phyloP scores from a whole-genome alignment of 1,140 invertebrate species.

The Lanistes nyassanus region DNA sequence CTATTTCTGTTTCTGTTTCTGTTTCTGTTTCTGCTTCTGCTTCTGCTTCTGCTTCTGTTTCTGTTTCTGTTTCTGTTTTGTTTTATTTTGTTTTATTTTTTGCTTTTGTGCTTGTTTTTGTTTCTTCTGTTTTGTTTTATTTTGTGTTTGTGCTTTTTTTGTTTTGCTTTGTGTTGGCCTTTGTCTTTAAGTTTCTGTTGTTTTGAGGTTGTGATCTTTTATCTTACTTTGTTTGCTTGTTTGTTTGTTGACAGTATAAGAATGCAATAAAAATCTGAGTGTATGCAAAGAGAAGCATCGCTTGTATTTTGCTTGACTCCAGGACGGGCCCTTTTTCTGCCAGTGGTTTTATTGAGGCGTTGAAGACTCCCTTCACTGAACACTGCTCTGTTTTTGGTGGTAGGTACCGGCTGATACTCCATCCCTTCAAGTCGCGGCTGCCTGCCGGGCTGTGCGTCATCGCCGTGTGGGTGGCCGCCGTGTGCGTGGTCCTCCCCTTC shows the following conservation, averaged over 20 bases:
- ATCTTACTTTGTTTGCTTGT: background rate
- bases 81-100: background rate
- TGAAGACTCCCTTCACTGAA: background rate
- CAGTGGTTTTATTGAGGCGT: background rate
- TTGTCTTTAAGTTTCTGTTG: no score
- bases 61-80: background rate
- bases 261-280: background rate
- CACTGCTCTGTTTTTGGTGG: slow-evolving; percentile 7
- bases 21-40: slow-evolving; percentile 2
- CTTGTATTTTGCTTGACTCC: background rate
- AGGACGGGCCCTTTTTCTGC: background rate
- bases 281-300: background rate
- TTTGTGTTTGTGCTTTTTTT: no score
- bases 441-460: slow-evolving; percentile 76
- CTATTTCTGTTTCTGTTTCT: background rate
- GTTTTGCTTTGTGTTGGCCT: no score
- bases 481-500: slow-evolving; percentile 78
- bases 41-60: no score
- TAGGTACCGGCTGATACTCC: slow-evolving; percentile 72
- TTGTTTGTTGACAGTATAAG: no score
- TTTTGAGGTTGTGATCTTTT: no score
- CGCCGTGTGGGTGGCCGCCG: slow-evolving; percentile 76
- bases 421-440: slow-evolving; percentile 74
- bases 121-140: background rate
- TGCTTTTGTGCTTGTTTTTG: background rate